Base-by-base conservation (phyloP, 1,140 invertebrate species). In the Drosophila bocki region DNA sequence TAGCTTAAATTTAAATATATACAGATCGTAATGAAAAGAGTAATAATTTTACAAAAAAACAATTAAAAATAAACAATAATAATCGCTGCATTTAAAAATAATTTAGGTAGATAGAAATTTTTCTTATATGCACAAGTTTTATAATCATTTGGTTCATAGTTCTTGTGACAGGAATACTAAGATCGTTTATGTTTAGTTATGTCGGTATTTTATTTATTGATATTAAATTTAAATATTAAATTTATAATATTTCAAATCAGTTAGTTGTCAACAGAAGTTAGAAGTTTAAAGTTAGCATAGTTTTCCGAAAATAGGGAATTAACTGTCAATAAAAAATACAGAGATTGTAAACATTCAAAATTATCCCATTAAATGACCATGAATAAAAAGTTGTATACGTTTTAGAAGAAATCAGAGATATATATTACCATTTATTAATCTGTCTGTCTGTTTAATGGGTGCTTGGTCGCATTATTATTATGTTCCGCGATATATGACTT, bases 391-490 rank as follows among this genome's bases (percentile, higher is more conserved):
- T 47, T 26, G 22, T 6, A n/a, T 32, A 51, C 0, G n/a, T 17
- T 33, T 17, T 3, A 17, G 26, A n/a, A 50, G 0, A 3, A 53
- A 33, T 33, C n/a, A 11, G 9, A 3, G 9, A 19, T 9, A 2
- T 2, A 2, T 7, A 9, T 29, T 50, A 11, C n/a, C 5, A 15
- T 19, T 15, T 9, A 15, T 19, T 33, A 54, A 56, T 56, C 35
- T 39, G 22, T 54, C 13, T 39, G 53, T 26, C 19, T 15, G 4
- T 54, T 56, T 56, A 56, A 56, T 54, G 35, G 35, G 53, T 56
- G 35, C 19, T 54, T 54, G 19, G 33, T 54, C 15, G 33, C 19
- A 13, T 54, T 56, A 56, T 39, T 39, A 56, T 56, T n/a, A 39
- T 56, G 50, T 33, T 33, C n/a, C 29, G 50, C 29, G 29, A 51